Evolutionary conservation across 2,797 vertebrate species (phyloP), one percentile per base, ranked within the genome.

Genomic region (Triplophysa bombifrons): DNA sequence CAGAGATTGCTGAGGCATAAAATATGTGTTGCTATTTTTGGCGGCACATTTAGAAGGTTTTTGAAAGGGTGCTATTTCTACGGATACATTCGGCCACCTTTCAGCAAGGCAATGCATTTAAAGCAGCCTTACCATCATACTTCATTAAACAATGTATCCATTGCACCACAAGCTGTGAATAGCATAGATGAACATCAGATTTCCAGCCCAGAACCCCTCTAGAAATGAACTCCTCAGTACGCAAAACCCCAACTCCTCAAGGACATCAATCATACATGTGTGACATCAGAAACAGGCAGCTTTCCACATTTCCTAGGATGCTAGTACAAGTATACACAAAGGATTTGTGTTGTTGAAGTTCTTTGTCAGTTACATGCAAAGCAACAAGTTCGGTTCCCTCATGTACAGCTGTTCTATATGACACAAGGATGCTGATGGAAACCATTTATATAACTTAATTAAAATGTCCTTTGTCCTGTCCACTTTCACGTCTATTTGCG

Each of bases 401-500:
- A 34, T 38, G 34, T 51, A 30, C 22, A n/a, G 64, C 48, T 10
- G 63, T n/a, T 65, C 34, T 55, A 27, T 46, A 12, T 4, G 34
- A 9, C 27, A 50, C 6, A 20, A 48, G 25, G 22, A 72, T 70
- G 58, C 70, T 66, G 58, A 4, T 58, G 71, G 51, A 72, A 38
- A 65, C 63, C 65, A 41, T 86, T 84, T 82, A 87, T 86, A 80
- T 53, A 88, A 80, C 78, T 67, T 66, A 4, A 44, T 74, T 77
- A 73, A 81, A 86, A 83, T 76, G 70, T 84, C 75, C 68, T 25
- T 12, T 75, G 50, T 65, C 84, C 82, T 76, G 79, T 76, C 76
- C 84, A 79, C 84, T 27, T 87, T 88, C 86, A 79, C 50, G 63
- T 85, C 64, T 80, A 63, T n/a, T 80, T 80, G 81, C 73, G 72